Evolutionary conservation across 2,113 vertebrate genomes (phyloP).

Genomic region (Syngnathus floridae): DNA sequence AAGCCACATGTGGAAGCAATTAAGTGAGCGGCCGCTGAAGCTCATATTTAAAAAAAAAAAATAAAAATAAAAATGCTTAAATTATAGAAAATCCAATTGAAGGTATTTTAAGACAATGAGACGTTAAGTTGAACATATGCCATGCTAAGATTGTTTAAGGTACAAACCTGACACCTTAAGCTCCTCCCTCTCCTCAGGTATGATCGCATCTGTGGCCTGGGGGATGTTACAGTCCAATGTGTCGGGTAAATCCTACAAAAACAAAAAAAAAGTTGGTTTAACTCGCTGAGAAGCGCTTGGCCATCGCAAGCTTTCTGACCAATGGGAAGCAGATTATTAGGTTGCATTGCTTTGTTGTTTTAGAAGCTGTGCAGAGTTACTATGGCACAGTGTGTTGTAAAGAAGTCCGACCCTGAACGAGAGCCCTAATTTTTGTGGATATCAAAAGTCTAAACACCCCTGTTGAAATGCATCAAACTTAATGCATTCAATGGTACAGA

Average conservation of each 20-base stretch:
- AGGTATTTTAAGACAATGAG: too few relatives aligned
- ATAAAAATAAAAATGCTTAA: background rate
- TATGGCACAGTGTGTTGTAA: too few relatives aligned
- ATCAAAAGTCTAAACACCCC: too few relatives aligned
- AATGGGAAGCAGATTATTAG: too few relatives aligned
- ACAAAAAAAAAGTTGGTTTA: conserved; percentile 36
- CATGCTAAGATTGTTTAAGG: background rate
- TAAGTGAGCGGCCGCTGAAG: background rate
- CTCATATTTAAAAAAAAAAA: background rate
- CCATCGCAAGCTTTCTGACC: too few relatives aligned
- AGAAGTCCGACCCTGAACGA: too few relatives aligned
- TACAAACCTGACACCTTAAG: conserved; percentile 91
- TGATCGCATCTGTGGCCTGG: conserved; percentile 84
- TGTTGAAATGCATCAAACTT: too few relatives aligned
- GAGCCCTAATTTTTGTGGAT: too few relatives aligned
- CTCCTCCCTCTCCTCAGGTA: conserved; percentile 92
- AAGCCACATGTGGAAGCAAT: conserved; percentile 12
- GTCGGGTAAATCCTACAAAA: conserved; percentile 73
- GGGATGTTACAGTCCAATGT: conserved; percentile 81
- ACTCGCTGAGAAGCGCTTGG: background rate
- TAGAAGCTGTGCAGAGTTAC: too few relatives aligned
- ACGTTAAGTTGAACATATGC: background rate
- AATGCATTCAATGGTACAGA: too few relatives aligned
- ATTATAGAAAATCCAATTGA: background rate
- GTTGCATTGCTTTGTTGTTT: too few relatives aligned